Evolutionary conservation across 30 jellyfish, hydroid and myxozoan species (phyloP).

Genomic region (Chironex yamaguchii): DNA sequence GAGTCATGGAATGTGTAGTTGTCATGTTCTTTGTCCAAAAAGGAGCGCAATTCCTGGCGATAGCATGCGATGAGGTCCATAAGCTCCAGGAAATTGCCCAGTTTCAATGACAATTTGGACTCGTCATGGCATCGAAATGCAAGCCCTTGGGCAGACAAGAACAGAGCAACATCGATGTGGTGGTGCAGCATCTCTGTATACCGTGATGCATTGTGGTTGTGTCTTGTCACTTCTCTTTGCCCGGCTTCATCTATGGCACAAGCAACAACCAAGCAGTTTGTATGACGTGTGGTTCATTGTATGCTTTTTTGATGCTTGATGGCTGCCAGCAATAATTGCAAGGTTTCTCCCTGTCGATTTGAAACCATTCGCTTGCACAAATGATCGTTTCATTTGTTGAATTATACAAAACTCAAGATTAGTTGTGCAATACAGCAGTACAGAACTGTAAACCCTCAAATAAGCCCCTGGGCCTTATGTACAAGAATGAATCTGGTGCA

Average conservation of each 20-base stretch:
- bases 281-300: slow-evolving; percentile 46
- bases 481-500: no score
- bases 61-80: slow-evolving; percentile 40
- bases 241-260: slow-evolving; percentile 53
- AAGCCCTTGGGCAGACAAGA: slow-evolving; percentile 50
- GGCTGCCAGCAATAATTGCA: slow-evolving; percentile 59
- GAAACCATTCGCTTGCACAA: slow-evolving; percentile 48
- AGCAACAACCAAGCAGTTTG: slow-evolving; percentile 43
- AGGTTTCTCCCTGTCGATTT: slow-evolving; percentile 56
- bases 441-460: no score
- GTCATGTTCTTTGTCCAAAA: slow-evolving; percentile 1
- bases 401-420: slow-evolving; percentile 16
- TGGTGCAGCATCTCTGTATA: slow-evolving; percentile 12
- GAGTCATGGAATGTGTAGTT: slow-evolving; percentile 38
- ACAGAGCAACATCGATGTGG: slow-evolving; percentile 36
- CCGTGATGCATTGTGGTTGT: slow-evolving; percentile 44
- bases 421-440: neutral
- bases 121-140: slow-evolving; percentile 56
- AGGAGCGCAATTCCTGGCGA: slow-evolving; percentile 25
- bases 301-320: slow-evolving; percentile 70
- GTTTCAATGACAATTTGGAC: slow-evolving; percentile 20
- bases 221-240: slow-evolving; percentile 28
- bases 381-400: slow-evolving; percentile 48
- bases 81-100: slow-evolving; percentile 56
- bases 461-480: no score